Evolutionary conservation across 2,888 invertebrate genomes (phyloP).

Genomic region (Theretra japonica): DNA sequence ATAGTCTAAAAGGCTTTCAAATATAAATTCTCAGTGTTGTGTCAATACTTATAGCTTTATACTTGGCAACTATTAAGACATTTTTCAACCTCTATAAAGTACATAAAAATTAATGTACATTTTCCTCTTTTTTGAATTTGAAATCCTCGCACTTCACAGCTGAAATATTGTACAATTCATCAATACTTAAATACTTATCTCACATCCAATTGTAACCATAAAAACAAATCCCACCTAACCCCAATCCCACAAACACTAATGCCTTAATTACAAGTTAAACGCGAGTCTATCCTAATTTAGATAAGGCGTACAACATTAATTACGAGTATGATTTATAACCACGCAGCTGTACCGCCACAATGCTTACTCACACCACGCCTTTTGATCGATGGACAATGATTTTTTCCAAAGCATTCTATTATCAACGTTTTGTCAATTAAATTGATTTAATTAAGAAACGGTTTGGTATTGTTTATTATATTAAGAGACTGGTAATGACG

Average conservation of each 20-base stretch:
- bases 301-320: constrained; percentile 56
- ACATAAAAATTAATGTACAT: no score
- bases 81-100: no score
- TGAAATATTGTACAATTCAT: not conserved
- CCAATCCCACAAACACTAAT: constrained; percentile 32
- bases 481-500: not conserved
- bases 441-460: constrained; percentile 35
- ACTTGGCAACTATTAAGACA: no score
- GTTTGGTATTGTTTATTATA: not conserved
- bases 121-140: no score
- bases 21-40: not conserved
- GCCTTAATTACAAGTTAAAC: constrained; percentile 57
- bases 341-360: constrained; percentile 19
- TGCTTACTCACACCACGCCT: constrained; percentile 77
- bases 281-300: constrained; percentile 63
- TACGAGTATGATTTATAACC: constrained; percentile 71
- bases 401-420: constrained; percentile 39
- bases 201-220: constrained; percentile 1
- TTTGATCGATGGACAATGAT: constrained; percentile 62
- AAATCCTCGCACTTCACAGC: no score
- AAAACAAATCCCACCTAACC: not conserved
- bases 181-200: not conserved
- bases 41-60: no score
- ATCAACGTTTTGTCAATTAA: constrained; percentile 39
- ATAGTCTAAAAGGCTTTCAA: not conserved